A percentile compares a stretch with the other conserved stretches of the same genome.
phyloP scores from a whole-genome alignment of 2,797 vertebrate genomes.

The Clarias laeviceps region DNA sequence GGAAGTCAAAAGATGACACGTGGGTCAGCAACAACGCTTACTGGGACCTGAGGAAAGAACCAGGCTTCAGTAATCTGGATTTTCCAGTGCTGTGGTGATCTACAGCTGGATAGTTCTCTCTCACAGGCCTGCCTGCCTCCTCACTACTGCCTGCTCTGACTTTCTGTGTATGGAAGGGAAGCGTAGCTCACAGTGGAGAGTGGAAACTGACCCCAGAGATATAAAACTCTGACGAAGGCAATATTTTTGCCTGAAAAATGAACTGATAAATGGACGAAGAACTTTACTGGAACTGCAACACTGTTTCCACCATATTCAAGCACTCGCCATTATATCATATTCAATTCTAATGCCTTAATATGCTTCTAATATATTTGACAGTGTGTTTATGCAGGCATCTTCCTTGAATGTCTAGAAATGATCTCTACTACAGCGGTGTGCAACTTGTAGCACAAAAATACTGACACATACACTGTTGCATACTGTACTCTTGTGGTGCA shows the following conservation, averaged over 20 bases:
- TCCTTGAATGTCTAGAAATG: constrained; percentile 66
- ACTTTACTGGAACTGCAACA: constrained; percentile 18
- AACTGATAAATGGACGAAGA: neutral
- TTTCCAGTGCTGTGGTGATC: constrained; percentile 90
- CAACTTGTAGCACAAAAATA: constrained; percentile 54
- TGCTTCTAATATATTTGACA: constrained; percentile 66
- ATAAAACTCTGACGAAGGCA: neutral
- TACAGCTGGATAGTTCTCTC: neutral
- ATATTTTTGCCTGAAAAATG: neutral
- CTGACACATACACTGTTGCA: constrained; percentile 40
- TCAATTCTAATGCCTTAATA: constrained; percentile 75
- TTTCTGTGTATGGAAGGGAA: constrained; percentile 25
- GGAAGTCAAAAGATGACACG: constrained; percentile 86
- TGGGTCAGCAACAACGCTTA: constrained; percentile 95
- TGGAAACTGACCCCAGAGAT: constrained; percentile 23
- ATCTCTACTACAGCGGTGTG: constrained; percentile 48
- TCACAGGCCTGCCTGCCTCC: neutral
- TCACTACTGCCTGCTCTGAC: neutral
- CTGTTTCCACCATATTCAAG: constrained; percentile 27
- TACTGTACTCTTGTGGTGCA: constrained; percentile 42
- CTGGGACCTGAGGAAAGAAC: constrained; percentile 88
- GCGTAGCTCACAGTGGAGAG: neutral
- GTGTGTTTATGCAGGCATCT: constrained; percentile 70
- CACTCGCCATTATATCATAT: constrained; percentile 55
- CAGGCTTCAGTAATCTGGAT: constrained; percentile 85